phyloP scores from a whole-genome alignment of 2,797 vertebrate species.

The Xenops minutus region DNA sequence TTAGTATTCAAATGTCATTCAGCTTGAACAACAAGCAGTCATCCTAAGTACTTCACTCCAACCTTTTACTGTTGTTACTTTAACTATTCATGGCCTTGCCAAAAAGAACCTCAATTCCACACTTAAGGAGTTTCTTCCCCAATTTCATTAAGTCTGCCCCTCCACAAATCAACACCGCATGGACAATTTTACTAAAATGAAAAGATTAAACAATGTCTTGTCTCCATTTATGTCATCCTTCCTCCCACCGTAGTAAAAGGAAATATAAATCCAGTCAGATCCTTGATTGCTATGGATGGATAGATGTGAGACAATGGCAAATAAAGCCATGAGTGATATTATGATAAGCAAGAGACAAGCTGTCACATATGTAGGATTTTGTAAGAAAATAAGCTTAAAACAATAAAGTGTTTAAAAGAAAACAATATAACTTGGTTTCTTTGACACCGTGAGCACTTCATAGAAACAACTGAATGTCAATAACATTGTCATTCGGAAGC shows the following conservation, averaged over 20 bases:
- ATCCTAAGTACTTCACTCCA: not conserved
- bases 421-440: not conserved
- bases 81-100: not conserved
- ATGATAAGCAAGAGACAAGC: not conserved
- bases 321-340: not conserved
- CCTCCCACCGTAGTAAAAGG: not conserved
- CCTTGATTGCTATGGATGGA: not conserved
- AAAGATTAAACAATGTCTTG: not conserved
- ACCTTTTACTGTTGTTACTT: not conserved
- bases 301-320: not conserved
- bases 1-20: not conserved
- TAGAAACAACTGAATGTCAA: not conserved
- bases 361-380: not conserved
- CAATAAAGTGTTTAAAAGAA: not conserved
- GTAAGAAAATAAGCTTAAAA: not conserved
- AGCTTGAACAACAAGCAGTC: not conserved
- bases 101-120: not conserved
- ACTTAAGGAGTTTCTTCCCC: not conserved
- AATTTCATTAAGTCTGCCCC: not conserved
- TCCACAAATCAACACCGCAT: not conserved
- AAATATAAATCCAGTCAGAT: not conserved
- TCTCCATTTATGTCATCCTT: not conserved
- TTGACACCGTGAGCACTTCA: not conserved
- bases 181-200: not conserved
- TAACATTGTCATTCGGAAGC: not conserved